Base-by-base conservation (phyloP, 2,797 vertebrate species). In the Enteromius paludinosus region DNA sequence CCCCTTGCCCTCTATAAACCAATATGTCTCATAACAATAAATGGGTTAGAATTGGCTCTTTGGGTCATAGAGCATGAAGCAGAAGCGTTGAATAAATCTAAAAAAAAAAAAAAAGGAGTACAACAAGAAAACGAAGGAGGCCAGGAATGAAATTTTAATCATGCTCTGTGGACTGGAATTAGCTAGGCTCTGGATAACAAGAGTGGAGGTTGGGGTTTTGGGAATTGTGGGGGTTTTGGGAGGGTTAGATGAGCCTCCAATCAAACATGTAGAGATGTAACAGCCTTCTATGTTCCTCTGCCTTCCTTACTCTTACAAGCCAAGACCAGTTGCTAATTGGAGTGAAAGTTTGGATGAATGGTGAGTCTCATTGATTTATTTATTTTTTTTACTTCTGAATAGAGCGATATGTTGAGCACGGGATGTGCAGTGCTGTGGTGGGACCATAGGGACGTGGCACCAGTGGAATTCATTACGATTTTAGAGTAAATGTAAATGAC, bases 251-350 rank as follows among this genome's bases (percentile, higher is more conserved):
- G 17, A 49, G 73, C 83, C 80, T 85, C 85, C 86, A 91, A 87
- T 90, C 87, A 91, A 87, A 85, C 88, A 90, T 88, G 88, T 83
- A 87, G 79, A 91, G 87, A 91, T 77, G 83, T 91, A 92, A 91
- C 61, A 78, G 56, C 15, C 45, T 74, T 52, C 68, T 82, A 75
- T 78, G 81, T 81, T 87, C 86, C 86, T 85, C 86, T 41, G 81
- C 71, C 79, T 78, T 90, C 87, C 79, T 88, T 73, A 43, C 73
- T 69, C 89, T 86, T 80, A 84, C 73, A 88, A 93, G 89, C 92
- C 87, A 88, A 89, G 88, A 87, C 87, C 89, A 61, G 20, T 64
- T 45, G 86, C 87, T 94, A 94, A 95, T 93, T 94, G 89, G 90
- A 86, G 88, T 85, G 88, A 86, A 87, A 87, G 69, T 82, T 61